phyloP scores from a whole-genome alignment of 2,888 invertebrate genomes.

The Caenorhabditis sulstoni region DNA sequence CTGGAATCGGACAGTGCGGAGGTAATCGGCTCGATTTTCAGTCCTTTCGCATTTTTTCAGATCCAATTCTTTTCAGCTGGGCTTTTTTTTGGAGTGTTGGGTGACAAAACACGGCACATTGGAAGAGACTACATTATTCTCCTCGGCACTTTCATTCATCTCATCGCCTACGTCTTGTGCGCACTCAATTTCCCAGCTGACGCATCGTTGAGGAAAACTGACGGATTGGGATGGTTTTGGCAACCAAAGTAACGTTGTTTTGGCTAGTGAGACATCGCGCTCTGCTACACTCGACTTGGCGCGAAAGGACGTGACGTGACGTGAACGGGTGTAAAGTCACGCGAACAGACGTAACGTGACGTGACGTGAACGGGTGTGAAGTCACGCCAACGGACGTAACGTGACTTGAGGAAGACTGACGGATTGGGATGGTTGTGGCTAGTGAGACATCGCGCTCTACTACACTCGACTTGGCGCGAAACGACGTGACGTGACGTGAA shows the following conservation, averaged over 20 bases:
- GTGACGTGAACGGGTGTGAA: no score
- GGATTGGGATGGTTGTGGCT: no score
- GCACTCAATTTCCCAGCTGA: constrained; percentile 79
- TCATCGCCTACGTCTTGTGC: constrained; percentile 83
- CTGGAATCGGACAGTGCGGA: constrained; percentile 93
- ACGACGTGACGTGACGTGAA: no score
- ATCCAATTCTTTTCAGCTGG: constrained; percentile 44
- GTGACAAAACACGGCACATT: constrained; percentile 88
- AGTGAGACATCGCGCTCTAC: no score
- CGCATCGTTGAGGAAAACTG: constrained; percentile 85
- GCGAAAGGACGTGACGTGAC: no score
- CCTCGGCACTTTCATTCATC: constrained; percentile 89
- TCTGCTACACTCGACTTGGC: background rate
- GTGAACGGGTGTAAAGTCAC: background rate
- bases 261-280: no score
- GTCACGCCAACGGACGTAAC: no score
- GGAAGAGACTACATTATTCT: constrained; percentile 93
- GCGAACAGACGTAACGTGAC: no score
- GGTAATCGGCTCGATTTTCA: no score
- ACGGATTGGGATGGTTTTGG: constrained; percentile 83
- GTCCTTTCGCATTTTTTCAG: constrained; percentile 60
- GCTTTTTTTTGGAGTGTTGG: constrained; percentile 89
- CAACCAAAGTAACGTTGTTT: constrained; percentile 24
- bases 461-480: no score
- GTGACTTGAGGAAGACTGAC: no score